Percentiles rank a stretch among this genome's conserved stretches.
Evolutionary conservation across 2,888 invertebrate species (phyloP).

Genomic region (Cybosia mesomella): DNA sequence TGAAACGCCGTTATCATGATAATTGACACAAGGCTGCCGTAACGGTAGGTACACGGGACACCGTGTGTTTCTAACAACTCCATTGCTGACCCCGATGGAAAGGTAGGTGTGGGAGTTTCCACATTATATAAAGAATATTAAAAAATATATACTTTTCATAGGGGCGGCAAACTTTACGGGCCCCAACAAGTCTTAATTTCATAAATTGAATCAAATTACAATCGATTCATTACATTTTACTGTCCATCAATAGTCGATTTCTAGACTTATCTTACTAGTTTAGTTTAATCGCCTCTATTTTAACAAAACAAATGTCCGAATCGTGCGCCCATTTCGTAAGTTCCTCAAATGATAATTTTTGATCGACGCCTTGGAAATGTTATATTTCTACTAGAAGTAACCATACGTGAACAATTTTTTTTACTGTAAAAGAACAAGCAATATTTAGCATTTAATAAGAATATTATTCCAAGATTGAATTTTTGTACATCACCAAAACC

Average conservation of each 20-base stretch:
- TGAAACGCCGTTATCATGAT: too few species aligned
- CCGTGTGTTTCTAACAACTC: too few species aligned
- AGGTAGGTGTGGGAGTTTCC: too few species aligned
- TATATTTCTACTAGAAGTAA: slow-evolving; percentile 51
- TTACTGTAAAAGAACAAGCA: slow-evolving; percentile 32
- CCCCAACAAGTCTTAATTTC: too few species aligned
- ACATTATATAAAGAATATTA: too few species aligned
- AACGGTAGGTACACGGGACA: too few species aligned
- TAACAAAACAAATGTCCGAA: slow-evolving; percentile 87
- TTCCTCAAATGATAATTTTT: slow-evolving; percentile 80
- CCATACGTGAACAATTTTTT: slow-evolving; percentile 55
- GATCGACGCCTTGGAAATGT: slow-evolving; percentile 75
- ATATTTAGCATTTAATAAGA: slow-evolving; percentile 48
- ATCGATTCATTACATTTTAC: not conserved
- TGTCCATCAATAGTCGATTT: slow-evolving; percentile 20
- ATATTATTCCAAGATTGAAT: slow-evolving; percentile 57
- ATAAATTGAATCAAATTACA: too few species aligned
- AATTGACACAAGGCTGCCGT: too few species aligned
- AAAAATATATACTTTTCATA: too few species aligned
- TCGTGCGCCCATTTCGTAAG: slow-evolving; percentile 86
- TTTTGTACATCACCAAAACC: slow-evolving; percentile 69
- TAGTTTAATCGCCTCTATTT: slow-evolving; percentile 62
- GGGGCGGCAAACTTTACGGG: too few species aligned
- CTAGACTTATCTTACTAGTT: slow-evolving; percentile 30
- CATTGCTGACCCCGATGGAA: too few species aligned